Conservation (phyloP, 2,888 invertebrate genomes). For the Melanophora roralis region DNA sequence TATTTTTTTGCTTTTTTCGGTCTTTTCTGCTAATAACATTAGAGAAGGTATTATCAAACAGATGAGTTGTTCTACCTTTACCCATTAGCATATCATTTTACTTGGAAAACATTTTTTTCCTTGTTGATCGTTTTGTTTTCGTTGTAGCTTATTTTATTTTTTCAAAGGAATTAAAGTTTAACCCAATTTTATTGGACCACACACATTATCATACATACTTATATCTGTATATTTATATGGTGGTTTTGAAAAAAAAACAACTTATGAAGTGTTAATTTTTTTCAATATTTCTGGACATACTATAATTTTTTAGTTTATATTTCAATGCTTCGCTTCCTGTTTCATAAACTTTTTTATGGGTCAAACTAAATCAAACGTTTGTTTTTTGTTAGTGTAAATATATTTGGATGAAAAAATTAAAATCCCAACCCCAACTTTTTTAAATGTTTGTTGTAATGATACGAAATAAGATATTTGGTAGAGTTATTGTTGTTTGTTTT, state of each 20-base stretch:
- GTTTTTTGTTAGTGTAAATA: not conserved
- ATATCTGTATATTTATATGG: no score
- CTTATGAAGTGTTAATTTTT: conserved; percentile 18
- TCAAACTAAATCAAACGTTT: not conserved
- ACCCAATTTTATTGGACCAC: conserved; percentile 45
- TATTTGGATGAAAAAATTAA: not conserved
- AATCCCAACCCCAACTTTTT: no score
- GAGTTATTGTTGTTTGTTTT: not conserved
- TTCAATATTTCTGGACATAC: not conserved
- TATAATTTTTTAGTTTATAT: not conserved
- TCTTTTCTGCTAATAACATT: no score
- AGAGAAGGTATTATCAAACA: no score
- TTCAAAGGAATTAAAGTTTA: conserved; percentile 51
- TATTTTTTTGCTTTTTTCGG: no score
- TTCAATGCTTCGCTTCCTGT: conserved; percentile 49
- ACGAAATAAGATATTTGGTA: not conserved
- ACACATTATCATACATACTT: no score
- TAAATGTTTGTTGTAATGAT: not conserved
- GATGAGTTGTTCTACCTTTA: no score
- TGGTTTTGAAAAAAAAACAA: no score
- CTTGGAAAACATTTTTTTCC: no score
- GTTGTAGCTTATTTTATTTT: conserved; percentile 16
- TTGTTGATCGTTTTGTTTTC: not conserved
- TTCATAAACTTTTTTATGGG: conserved; percentile 44
- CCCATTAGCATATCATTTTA: no score